phyloP scores from a whole-genome alignment of 1,140 invertebrate genomes.

The Samia ricini region DNA sequence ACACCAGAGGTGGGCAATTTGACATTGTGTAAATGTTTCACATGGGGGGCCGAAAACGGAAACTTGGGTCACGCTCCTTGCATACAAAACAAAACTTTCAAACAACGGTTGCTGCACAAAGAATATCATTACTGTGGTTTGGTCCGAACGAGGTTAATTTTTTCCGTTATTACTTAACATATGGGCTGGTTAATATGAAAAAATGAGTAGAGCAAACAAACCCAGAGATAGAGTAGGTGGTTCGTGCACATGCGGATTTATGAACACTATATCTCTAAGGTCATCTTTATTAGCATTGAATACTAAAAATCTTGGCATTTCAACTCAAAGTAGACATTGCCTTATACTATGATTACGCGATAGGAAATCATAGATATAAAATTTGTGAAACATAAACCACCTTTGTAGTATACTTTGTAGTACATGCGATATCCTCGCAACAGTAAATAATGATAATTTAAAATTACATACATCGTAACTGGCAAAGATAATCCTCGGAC shows the following conservation, averaged over 20 bases:
- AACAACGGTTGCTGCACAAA: conserved; percentile 11
- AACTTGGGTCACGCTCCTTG: conserved; percentile 52
- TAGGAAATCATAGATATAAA: not conserved
- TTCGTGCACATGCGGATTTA: not conserved
- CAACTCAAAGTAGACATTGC: not conserved
- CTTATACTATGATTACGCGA: not conserved
- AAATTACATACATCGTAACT: too few relatives aligned
- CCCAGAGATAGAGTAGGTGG: not conserved
- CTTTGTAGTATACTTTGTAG: too few relatives aligned
- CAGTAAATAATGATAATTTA: too few relatives aligned
- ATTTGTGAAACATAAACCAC: too few relatives aligned
- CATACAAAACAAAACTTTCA: conserved; percentile 44
- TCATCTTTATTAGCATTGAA: not conserved
- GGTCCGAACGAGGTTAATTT: not conserved
- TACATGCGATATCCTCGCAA: too few relatives aligned
- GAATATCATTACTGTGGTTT: conserved; percentile 15
- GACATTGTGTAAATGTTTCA: conserved; percentile 63
- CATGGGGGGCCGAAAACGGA: conserved; percentile 57
- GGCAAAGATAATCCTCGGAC: too few relatives aligned
- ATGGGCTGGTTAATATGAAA: not conserved
- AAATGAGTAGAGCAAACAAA: not conserved
- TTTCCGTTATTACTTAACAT: not conserved
- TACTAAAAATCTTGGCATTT: not conserved
- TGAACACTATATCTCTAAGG: not conserved
- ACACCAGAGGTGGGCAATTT: conserved; percentile 43